Evolutionary conservation across 2,113 vertebrate genomes (phyloP), one percentile per base, ranked within the genome.

Genomic region (Ranitomeya variabilis): DNA sequence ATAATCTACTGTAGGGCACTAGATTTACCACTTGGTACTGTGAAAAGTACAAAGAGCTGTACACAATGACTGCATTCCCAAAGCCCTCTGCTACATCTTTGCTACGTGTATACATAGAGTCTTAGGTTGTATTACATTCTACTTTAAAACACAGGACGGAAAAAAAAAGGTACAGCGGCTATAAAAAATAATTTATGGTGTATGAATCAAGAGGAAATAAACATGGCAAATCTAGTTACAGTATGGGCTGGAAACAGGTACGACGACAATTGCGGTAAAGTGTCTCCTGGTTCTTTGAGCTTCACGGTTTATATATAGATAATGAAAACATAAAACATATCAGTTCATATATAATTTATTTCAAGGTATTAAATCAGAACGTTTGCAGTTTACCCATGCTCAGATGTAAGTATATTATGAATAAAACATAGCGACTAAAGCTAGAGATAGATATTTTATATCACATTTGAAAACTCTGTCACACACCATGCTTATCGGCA

Each of bases 341-440:
- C 71, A 74, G 31, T 74, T 74, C 71, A 74, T 74, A 74, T 74
- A 74, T 74, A 74, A 74, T 74, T 45, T 74, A 74, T 74, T 74
- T 74, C 7, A 51, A 45, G 31, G 71, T 74, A 74, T 74, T 74
- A 74, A 74, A 74, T 74, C 71, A 74, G 45, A 45, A 74, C 2
- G 37, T 45, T 74, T 74, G 31, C 71, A 74, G 71, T 74, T 74
- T 74, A 74, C 7, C 15, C 37, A 74, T 74, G 71, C 45, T 45
- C 37, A 74, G 71, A 74, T 74, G 71, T 74, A 74, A 45, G 71
- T 45, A 51, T 74, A 51, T 45, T 74, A 74, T 74, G 71, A 74
- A 74, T 74, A 74, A 74, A 45, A 74, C 71, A 74, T 74, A 74
- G 71, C 71, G 10, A 19, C 31, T 73, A 2, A 16, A 73, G 69